A percentile compares a stretch with the other conserved stretches of the same genome.
These are phyloP conservation scores for Siderastrea siderea DNA, from an alignment of 92 coral and sea anemone genomes.

Conservation along the genomic window DNA sequence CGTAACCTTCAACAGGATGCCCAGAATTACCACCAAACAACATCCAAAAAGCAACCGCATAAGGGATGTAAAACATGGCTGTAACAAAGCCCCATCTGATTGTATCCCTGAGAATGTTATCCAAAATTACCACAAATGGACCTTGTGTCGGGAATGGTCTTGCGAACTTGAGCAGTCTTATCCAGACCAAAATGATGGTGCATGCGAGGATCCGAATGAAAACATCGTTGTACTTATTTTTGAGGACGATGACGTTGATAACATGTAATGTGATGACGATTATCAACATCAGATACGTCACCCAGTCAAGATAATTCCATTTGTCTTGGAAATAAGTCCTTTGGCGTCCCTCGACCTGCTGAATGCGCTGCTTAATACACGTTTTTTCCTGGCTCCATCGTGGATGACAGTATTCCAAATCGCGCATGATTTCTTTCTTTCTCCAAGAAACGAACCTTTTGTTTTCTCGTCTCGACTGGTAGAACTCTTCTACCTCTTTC, in stretches of 20 bases:
- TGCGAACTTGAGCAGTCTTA: constrained; percentile 76
- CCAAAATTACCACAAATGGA: constrained; percentile 79
- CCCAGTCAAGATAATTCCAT: constrained; percentile 83
- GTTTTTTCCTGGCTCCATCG: constrained; percentile 73
- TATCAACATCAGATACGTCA: constrained; percentile 57
- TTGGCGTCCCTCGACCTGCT: constrained; percentile 31
- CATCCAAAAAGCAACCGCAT: constrained; percentile 80
- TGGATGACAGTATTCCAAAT: constrained; percentile 75
- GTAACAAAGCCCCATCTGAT: constrained; percentile 72
- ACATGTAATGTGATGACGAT: constrained; percentile 41
- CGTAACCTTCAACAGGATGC: constrained; percentile 68
- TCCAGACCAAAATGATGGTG: constrained; percentile 69
- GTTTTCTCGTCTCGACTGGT: constrained; percentile 55
- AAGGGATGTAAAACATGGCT: constrained; percentile 74
- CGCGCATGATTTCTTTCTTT: constrained; percentile 59
- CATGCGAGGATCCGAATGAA: constrained; percentile 53
- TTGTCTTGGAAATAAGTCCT: constrained; percentile 68
- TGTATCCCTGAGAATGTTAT: constrained; percentile 65
- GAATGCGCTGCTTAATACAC: constrained; percentile 49
- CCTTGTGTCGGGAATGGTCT: constrained; percentile 77
- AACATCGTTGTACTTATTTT: constrained; percentile 7
- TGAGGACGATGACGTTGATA: constrained; percentile 31
- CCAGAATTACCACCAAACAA: constrained; percentile 59
- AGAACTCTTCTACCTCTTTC: constrained; percentile 68
- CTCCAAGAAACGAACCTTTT: constrained; percentile 61